phyloP scores from a whole-genome alignment of 2,113 vertebrate genomes.

The Zeus faber region DNA sequence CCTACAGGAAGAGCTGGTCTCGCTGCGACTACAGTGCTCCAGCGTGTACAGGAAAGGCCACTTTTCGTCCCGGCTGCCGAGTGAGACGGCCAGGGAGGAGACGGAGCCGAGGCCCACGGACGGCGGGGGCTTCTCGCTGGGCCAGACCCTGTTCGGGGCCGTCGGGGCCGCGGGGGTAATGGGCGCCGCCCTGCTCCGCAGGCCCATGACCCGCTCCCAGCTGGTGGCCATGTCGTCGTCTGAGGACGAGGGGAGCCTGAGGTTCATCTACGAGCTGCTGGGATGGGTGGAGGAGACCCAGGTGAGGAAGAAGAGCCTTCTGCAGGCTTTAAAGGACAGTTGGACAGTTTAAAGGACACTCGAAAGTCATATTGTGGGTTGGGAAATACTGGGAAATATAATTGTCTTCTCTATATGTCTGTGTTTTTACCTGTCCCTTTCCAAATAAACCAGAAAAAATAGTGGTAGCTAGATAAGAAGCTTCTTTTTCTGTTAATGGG shows the following conservation, averaged over 20 bases:
- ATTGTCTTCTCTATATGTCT: too few species aligned
- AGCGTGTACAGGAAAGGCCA: conserved; percentile 93
- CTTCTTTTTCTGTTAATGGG: too few species aligned
- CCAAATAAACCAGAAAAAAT: too few species aligned
- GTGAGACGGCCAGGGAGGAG: conserved; percentile 70
- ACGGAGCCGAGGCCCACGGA: conserved; percentile 58
- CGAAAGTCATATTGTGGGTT: too few species aligned
- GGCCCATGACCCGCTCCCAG: conserved; percentile 87
- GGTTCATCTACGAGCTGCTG: conserved; percentile 95
- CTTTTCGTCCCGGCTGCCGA: conserved; percentile 73
- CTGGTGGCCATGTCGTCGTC: conserved; percentile 94
- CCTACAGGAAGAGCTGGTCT: conserved; percentile 94
- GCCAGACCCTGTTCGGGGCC: conserved; percentile 70
- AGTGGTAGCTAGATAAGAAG: too few species aligned
- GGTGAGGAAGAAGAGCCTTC: too few species aligned
- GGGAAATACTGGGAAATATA: too few species aligned
- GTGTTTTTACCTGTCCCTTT: too few species aligned
- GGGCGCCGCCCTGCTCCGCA: conserved; percentile 83
- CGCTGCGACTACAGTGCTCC: conserved; percentile 88
- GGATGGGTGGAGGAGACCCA: conserved; percentile 98
- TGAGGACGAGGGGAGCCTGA: conserved; percentile 92
- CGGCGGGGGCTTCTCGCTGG: conserved; percentile 77
- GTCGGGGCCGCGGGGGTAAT: conserved; percentile 63
- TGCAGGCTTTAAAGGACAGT: too few species aligned
- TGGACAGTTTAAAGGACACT: too few species aligned